Conservation (phyloP, 2,888 invertebrate genomes). For the Trachelus troglodyta region DNA sequence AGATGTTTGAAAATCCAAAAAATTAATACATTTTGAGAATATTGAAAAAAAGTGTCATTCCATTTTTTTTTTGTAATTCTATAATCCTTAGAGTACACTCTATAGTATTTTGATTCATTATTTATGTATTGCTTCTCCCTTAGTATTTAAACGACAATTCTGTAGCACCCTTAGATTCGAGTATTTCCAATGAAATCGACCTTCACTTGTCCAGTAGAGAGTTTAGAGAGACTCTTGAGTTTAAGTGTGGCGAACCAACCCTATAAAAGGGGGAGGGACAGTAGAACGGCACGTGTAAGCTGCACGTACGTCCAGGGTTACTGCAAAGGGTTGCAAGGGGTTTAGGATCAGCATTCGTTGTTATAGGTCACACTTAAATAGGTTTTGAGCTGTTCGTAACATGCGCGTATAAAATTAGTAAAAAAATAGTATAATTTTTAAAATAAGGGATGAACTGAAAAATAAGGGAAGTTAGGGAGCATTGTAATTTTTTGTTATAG, state of each 20-base stretch:
- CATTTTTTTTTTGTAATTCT: not conserved
- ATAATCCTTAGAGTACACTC: not conserved
- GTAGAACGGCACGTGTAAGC: slow-evolving; percentile 41
- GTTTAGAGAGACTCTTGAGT: not conserved
- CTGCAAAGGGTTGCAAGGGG: slow-evolving; percentile 31
- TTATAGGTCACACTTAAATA: slow-evolving; percentile 53
- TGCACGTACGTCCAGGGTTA: slow-evolving; percentile 34
- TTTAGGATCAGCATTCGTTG: slow-evolving; percentile 47
- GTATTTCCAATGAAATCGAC: not conserved
- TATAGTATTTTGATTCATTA: not conserved
- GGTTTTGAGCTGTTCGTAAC: slow-evolving; percentile 29
- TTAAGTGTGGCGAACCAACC: not conserved
- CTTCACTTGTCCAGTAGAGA: not conserved
- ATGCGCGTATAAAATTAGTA: not conserved
- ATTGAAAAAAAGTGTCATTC: not conserved
- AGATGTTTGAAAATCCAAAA: not conserved
- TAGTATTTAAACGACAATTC: not conserved
- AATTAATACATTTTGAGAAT: too few relatives aligned
- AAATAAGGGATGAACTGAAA: not conserved
- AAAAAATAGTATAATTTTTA: not conserved
- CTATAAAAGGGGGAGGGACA: slow-evolving; percentile 2
- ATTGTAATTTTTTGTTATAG: not conserved
- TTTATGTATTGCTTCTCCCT: not conserved
- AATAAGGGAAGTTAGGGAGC: not conserved
- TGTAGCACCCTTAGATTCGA: not conserved